Evolutionary conservation across 1,140 invertebrate species (phyloP), one percentile per base, ranked within the genome.

Genomic region (Brachionus calyciflorus): DNA sequence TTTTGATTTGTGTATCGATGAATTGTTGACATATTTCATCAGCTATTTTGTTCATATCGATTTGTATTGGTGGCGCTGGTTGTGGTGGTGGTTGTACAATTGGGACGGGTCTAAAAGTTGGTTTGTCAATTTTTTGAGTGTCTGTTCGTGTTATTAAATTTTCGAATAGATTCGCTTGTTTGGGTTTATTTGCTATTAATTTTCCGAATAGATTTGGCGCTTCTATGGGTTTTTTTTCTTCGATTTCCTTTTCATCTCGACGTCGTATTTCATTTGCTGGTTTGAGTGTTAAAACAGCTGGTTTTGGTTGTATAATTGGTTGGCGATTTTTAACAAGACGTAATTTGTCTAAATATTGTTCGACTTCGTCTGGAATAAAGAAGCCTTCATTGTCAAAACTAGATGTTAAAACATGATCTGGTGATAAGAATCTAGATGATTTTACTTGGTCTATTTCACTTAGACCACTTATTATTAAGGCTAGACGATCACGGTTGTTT

Each of bases 381-480:
- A 46, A 37, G 33, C 46, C 69, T 6, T 73, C 46, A 12, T 37
- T 17, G 19, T 73, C 48, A 55, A 73, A 73, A 41, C 69, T 73
- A 9, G 69, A 51, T 12, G 14, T 37, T 21, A 73, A 40, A 28
- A 10, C 9, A 24, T 53, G 33, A 5, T 53, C 68, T 14, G 21
- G 9, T 9, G 28, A 49, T 9, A 73, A 30, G 40, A 65, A 65
- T 44, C 19, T 21, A 3, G 37, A 44, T 24, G 33, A 44, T 44
- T 44, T 65, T 7, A 65, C 60, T 41, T 65, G 17, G 3, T 65
- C 37, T 19, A 65, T 65, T 9, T 19, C 19, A n/a, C n/a, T n/a
- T n/a, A 46, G 6, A 2, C 60, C 60, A 41, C 60, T 65, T 17
- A 65, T 65, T 12, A 65, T 65, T 41, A 44, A 37, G 4, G 37